Evolutionary conservation across 1,140 invertebrate genomes (phyloP), one percentile per base, ranked within the genome.

Genomic region (Drepana arcuata): DNA sequence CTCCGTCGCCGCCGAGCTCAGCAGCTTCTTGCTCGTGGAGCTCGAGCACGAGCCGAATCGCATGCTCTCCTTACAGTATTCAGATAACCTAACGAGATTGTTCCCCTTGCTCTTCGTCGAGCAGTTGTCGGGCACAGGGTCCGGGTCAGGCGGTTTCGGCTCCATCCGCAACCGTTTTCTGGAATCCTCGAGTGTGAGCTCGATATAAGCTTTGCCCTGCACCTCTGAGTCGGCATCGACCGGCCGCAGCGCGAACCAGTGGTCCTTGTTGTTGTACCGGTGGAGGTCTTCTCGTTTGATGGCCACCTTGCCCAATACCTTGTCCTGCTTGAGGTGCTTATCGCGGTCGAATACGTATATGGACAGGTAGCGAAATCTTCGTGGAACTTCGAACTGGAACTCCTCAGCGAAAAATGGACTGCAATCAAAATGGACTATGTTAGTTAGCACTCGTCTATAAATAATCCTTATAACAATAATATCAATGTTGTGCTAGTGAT

Each of bases 321-420:
- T 93, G 60, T 95, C 93, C 68, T 93, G 91, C 68, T 93, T 94
- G 66, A 91, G 85, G 58, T 92, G 89, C 44, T 92, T 85, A 62
- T 94, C 93, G 46, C 92, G 85, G 59, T 94, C 93, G 78, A 93
- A 94, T 38, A 96, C 88, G 80, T 95, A 95, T 59, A 96, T 89
- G 33, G 92, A 93, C 15, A 97, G 86, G 75, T 92, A 93, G 48
- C 94, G 88, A 81, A 96, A 97, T 65, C 91, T 89, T 57, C 93
- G 85, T 36, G 95, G 95, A 39, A 97, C 93, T 68, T 95, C 93
- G 65, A 95, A 96, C 67, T 95, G 91, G 84, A 95, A 96, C 72
- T 97, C 94, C 78, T 95, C 94, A 33, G 93, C 93, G 75, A 95
- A 96, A 81, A 95, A 96, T 50, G 94, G 94, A 69, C 93, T 94